Percentiles rank a stretch among this genome's conserved stretches.
Conservation (phyloP, 2,888 invertebrate species). For the Clunio marinus region DNA sequence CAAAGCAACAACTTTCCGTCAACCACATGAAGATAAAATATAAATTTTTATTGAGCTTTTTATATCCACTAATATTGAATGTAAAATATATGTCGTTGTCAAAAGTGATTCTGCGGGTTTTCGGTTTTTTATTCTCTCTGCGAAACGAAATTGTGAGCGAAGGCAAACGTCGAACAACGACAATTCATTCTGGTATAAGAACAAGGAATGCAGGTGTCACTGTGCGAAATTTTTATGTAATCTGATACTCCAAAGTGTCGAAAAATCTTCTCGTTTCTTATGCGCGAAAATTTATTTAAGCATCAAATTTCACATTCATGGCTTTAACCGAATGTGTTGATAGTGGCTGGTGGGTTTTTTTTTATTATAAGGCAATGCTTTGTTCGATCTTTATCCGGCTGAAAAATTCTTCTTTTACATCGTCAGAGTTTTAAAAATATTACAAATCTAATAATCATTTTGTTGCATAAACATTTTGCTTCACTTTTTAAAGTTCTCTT, state of each 20-base stretch:
- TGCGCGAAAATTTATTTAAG: constrained; percentile 26
- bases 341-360: too few species aligned
- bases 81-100: too few species aligned
- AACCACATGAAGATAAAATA: constrained; percentile 3
- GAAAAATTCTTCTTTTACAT: too few species aligned
- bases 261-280: constrained; percentile 6
- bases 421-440: too few species aligned
- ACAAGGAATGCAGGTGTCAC: constrained; percentile 21
- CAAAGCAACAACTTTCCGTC: neutral
- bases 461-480: too few species aligned
- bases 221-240: constrained; percentile 31
- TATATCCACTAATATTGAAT: neutral
- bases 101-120: constrained; percentile 2
- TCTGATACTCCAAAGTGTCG: constrained; percentile 29
- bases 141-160: neutral
- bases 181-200: neutral
- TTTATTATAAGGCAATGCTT: too few species aligned
- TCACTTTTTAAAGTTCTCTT: too few species aligned
- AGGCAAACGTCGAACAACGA: neutral
- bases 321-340: neutral
- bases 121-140: neutral
- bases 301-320: constrained; percentile 23
- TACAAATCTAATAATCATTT: too few species aligned
- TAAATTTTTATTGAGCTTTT: neutral
- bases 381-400: too few species aligned